Evolutionary conservation across 2,888 invertebrate species (phyloP), one percentile per base, ranked within the genome.

Genomic region (Himalopsyche japonica): DNA sequence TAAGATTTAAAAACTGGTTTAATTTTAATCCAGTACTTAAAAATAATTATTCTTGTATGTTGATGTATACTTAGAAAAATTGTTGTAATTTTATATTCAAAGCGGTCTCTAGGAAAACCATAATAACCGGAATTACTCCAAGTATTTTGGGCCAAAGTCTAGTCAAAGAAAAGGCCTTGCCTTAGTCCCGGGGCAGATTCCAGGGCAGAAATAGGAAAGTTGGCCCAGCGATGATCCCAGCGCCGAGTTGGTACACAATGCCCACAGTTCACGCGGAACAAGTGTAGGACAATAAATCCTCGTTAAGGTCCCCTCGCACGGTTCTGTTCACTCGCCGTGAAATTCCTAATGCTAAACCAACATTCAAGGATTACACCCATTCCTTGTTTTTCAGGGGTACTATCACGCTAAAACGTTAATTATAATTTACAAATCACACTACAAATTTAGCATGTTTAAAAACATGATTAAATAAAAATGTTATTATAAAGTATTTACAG

Each of bases 331-430:
- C 82, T 70, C 77, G 57, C 81, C 82, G 84, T 78, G 82, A 82
- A 84, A 86, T 83, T 85, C 84, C 86, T 86, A 84, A 85, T 85
- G 84, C 82, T 84, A 82, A 86, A 84, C 83, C 83, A 85, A 81
- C 86, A 85, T 43, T 81, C 83, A 70, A 82, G 84, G 86, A 85
- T 86, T 86, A 86, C 82, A 82, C 83, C 83, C 64, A 48, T 79
- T 49, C 81, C 84, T 84, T 84, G 84, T 48, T 81, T 78, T 78
- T 18, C 43, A 43, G 57, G 20, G 57, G 57, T 57, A 57, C 57
- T 24, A 20, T 57, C 57, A 43, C 43, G 3, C 15, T 3, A 43
- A 15, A 43, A 12, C 43, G 12, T 43, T 15, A 12, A 43, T 43
- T 43, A 15, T 15, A 43, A 43, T 43, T 15, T 15, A 15, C 6